Evolutionary conservation across 2,888 invertebrate species (phyloP).

Genomic region (Tyria jacobaeae): DNA sequence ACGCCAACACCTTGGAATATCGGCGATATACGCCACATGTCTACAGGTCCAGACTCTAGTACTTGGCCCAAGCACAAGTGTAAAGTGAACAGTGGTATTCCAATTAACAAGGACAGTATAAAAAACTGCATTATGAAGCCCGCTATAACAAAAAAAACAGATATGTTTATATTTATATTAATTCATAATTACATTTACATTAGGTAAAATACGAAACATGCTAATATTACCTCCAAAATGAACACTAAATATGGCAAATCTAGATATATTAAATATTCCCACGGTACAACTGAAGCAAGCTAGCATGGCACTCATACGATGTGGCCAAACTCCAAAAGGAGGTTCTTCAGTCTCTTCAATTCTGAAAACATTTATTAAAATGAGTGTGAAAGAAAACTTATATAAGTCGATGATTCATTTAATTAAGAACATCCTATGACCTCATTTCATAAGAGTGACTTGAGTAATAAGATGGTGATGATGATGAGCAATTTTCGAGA

Average conservation of each 20-base stretch:
- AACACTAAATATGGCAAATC: constrained; percentile 94
- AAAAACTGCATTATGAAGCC: constrained; percentile 96
- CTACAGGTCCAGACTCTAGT: constrained; percentile 93
- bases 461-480: constrained; percentile 43
- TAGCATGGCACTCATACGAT: constrained; percentile 90
- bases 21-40: constrained; percentile 97
- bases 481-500: too few species aligned
- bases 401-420: constrained; percentile 47
- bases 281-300: constrained; percentile 95
- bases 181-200: too few species aligned
- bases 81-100: constrained; percentile 94
- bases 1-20: constrained; percentile 96
- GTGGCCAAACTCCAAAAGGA: constrained; percentile 81
- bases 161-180: too few species aligned
- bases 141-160: constrained; percentile 82
- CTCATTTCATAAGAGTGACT: constrained; percentile 51
- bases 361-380: constrained; percentile 57
- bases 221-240: constrained; percentile 92
- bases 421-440: constrained; percentile 53
- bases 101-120: constrained; percentile 92
- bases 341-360: constrained; percentile 79
- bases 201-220: too few species aligned
- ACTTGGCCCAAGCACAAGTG: constrained; percentile 95
- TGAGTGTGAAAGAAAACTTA: constrained; percentile 15
- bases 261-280: constrained; percentile 95